These are phyloP conservation scores for Emmelina monodactyla DNA, from an alignment of 2,888 invertebrate genomes.

Conservation along the genomic window DNA sequence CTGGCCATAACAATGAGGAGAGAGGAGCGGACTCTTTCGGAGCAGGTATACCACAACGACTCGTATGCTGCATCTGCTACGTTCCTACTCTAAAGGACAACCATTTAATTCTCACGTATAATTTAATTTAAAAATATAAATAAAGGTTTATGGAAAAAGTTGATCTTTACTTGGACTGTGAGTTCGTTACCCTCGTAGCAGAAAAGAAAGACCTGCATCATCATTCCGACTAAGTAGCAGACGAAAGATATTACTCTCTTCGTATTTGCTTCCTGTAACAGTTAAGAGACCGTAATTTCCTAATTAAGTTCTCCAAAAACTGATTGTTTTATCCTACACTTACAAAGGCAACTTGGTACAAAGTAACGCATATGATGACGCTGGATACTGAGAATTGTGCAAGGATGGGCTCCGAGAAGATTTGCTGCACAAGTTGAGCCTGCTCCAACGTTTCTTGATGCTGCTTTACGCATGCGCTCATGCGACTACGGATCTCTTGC, in stretches of 20 bases:
- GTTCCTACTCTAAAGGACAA: conserved; percentile 21
- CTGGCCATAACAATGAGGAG: conserved; percentile 30
- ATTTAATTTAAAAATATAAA: neutral
- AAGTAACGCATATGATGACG: conserved; percentile 52
- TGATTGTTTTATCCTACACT: too few species aligned
- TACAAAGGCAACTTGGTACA: conserved; percentile 50
- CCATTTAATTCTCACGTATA: neutral
- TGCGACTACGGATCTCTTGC: conserved; percentile 17
- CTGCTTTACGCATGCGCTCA: conserved; percentile 21
- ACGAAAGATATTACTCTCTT: conserved; percentile 25
- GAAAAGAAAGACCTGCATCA: conserved; percentile 46
- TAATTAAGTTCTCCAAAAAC: too few species aligned
- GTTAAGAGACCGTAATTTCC: too few species aligned
- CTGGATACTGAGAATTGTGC: conserved; percentile 46
- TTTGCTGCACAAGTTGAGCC: conserved; percentile 26
- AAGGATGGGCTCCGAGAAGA: conserved; percentile 38
- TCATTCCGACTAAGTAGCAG: conserved; percentile 35
- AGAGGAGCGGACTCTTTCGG: conserved; percentile 26
- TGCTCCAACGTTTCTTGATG: conserved; percentile 32
- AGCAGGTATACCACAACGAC: conserved; percentile 35
- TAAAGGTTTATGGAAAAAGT: neutral
- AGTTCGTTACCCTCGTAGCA: conserved; percentile 56
- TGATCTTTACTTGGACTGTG: neutral
- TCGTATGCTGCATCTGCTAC: conserved; percentile 36
- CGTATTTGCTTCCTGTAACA: neutral